Base-by-base conservation (phyloP, 2,888 invertebrate species). In the Meteorus colon region DNA sequence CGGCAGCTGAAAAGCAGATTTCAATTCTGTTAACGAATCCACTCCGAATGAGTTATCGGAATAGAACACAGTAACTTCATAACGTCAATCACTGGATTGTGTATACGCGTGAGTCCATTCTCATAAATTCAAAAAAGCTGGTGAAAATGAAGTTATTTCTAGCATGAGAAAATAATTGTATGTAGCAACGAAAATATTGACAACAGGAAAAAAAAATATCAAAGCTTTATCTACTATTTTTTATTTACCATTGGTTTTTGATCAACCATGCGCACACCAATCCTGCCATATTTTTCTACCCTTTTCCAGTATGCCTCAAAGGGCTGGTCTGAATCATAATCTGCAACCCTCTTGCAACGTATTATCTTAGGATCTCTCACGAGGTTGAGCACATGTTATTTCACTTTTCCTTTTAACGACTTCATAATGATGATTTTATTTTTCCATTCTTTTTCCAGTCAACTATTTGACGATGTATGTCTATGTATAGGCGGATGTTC, bases 241-340 rank as follows among this genome's bases (percentile, higher is more conserved):
- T 5, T 48, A n/a, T 48, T n/a, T n/a, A 16, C 19, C 4, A 5
- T 19, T 55, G n/a, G n/a, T 19, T 62, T 45, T 72, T 72, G 51
- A 62, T 63, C 72, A 72, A 4, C 29, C 72, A 34, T 29, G 48
- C 63, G 31, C 60, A 24, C n/a, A 72, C 31, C 45, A 72, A 72
- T 63, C 63, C 45, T 51, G 27, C 48, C 37, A 24, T n/a, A 27
- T n/a, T 41, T 4, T 24, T 41, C 12, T 12, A 12, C 27, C 27
- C n/a, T 51, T 67, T 27, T 48, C 1, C 27, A 19, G 29, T 63
- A 41, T n/a, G 29, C 24, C 8, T 31, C 63, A 63, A 48, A 68
- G 31, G 51, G 6, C n/a, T 16, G 19, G 16, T 65, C 31, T 27
- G 51, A 31, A 65, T 63, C 34, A 72, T 12, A 37, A 31, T 24